Evolutionary conservation across 2,888 invertebrate genomes (phyloP).

Genomic region (Acronicta leporina): DNA sequence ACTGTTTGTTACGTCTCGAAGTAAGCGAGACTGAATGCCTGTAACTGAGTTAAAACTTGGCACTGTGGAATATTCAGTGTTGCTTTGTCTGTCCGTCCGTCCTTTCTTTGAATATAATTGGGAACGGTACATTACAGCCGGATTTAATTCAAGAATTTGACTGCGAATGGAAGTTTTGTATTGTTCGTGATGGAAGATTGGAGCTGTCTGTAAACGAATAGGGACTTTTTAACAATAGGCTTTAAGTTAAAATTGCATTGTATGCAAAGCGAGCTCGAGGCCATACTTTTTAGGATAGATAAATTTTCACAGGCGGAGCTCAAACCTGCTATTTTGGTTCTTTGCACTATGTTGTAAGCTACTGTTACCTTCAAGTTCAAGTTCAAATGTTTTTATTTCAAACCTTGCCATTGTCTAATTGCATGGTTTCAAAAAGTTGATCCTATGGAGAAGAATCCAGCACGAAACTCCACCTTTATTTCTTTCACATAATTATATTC

Average conservation of each 20-base stretch:
- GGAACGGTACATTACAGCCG: conserved; percentile 57
- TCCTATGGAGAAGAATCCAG: no score
- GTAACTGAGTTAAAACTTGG: conserved; percentile 67
- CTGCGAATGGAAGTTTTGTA: conserved; percentile 44
- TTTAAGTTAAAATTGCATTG: neutral
- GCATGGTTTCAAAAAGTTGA: no score
- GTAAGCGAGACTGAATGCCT: conserved; percentile 55
- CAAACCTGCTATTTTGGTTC: no score
- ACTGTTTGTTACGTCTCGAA: conserved; percentile 40
- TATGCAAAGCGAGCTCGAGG: no score
- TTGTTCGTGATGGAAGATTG: conserved; percentile 29
- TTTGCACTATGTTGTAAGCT: no score
- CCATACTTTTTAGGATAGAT: no score
- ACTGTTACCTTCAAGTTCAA: no score
- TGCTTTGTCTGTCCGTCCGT: conserved; percentile 62
- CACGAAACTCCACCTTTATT: no score
- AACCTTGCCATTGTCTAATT: no score
- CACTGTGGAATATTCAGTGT: conserved; percentile 56
- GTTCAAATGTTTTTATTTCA: no score
- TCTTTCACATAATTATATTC: no score
- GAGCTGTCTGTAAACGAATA: conserved; percentile 2
- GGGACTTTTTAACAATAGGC: conserved; percentile 10
- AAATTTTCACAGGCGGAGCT: no score
- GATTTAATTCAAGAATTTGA: conserved; percentile 56
- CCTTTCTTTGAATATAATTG: conserved; percentile 60